phyloP scores from a whole-genome alignment of 2,888 invertebrate species.

The Drosophila hamatofila region DNA sequence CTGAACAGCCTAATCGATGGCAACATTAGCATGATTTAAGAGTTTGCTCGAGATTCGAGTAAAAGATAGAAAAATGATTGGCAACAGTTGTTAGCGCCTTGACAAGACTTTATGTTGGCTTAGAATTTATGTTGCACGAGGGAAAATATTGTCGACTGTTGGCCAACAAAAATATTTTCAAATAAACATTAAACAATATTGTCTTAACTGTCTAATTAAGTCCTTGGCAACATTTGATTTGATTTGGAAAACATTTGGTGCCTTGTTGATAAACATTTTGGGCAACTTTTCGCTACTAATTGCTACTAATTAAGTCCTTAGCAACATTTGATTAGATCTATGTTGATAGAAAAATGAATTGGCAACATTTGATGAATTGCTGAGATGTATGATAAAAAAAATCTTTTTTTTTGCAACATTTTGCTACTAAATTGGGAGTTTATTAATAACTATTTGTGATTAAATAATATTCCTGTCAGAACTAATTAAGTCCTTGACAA shows the following conservation, averaged over 20 bases:
- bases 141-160: background rate
- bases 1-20: conserved; percentile 24
- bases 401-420: no score
- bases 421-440: no score
- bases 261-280: no score
- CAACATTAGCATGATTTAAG: conserved; percentile 24
- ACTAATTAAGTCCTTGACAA: no score
- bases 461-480: no score
- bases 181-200: background rate
- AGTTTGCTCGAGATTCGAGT: background rate
- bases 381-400: background rate
- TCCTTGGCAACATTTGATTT: background rate
- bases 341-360: background rate
- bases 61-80: background rate
- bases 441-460: no score
- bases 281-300: no score
- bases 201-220: background rate
- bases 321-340: no score
- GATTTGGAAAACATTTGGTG: no score
- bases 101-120: background rate
- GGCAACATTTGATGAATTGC: background rate
- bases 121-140: background rate
- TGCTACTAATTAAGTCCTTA: no score
- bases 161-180: background rate
- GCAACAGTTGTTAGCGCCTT: conserved; percentile 1